Conservation (phyloP, 2,113 vertebrate species). For the Donacobius atricapilla region DNA sequence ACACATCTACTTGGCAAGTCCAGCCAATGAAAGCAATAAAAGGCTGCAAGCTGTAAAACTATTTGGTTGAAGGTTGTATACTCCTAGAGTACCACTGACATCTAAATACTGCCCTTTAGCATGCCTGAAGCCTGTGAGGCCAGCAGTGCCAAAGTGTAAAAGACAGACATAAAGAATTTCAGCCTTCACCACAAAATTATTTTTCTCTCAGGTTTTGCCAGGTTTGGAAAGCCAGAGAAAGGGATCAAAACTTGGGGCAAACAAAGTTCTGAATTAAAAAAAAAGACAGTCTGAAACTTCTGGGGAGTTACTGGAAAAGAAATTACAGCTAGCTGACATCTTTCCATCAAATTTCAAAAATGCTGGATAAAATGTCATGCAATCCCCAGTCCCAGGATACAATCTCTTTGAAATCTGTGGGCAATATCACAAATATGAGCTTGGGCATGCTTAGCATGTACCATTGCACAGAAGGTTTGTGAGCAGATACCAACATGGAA, state of each 20-base stretch:
- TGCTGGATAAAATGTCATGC: neutral
- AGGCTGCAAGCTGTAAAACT: neutral
- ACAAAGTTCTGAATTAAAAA: neutral
- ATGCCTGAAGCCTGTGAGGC: neutral
- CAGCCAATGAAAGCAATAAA: neutral
- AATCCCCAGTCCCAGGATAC: accelerated
- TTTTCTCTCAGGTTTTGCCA: neutral
- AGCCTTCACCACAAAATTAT: neutral
- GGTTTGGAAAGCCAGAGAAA: neutral
- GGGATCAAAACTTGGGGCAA: neutral
- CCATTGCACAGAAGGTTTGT: neutral
- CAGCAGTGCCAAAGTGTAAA: neutral
- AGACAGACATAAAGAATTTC: neutral
- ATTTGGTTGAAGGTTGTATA: neutral
- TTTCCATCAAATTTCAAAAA: neutral
- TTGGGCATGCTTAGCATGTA: neutral
- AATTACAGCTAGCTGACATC: neutral
- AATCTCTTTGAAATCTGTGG: neutral
- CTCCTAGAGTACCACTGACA: neutral
- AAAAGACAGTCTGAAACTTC: neutral
- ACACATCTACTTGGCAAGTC: neutral
- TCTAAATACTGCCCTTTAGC: neutral
- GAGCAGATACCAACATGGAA: neutral
- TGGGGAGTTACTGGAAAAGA: neutral
- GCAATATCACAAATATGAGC: neutral